Conservation (phyloP, 2,888 invertebrate species). For the Drosophila emarginata region DNA sequence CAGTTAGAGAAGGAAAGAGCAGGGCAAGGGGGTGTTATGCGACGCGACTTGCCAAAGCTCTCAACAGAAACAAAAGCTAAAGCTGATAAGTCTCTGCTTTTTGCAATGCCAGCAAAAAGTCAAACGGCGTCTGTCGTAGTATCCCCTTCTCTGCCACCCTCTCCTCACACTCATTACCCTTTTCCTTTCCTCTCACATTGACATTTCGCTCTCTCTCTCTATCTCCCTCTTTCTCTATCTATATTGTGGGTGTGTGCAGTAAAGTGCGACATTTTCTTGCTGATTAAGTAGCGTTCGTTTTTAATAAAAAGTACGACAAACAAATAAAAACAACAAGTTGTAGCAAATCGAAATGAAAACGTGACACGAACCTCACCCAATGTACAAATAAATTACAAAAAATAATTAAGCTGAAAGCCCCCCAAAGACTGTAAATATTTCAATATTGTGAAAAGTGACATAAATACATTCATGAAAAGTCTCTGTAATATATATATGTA, state of each 20-base stretch:
- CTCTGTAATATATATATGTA: too few species aligned
- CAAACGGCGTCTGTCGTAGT: constrained; percentile 34
- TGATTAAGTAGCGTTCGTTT: constrained; percentile 77
- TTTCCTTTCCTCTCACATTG: neutral
- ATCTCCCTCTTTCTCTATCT: neutral
- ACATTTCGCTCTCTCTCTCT: neutral
- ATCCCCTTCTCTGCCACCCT: neutral
- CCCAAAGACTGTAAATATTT: too few species aligned
- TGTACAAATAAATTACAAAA: neutral
- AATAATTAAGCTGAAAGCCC: neutral
- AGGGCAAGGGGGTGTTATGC: constrained; percentile 33
- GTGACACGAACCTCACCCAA: constrained; percentile 18
- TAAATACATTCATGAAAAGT: too few species aligned
- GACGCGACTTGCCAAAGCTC: constrained; percentile 49
- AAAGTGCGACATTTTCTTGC: constrained; percentile 76
- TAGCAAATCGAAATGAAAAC: constrained; percentile 26
- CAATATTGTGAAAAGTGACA: too few species aligned
- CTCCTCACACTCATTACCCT: neutral
- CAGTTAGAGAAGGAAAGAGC: neutral
- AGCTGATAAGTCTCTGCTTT: constrained; percentile 65
- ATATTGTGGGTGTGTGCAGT: constrained; percentile 50
- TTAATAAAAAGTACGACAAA: constrained; percentile 71
- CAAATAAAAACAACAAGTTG: constrained; percentile 76
- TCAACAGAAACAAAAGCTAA: constrained; percentile 36
- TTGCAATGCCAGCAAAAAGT: constrained; percentile 48